Evolutionary conservation across 1,140 invertebrate species (phyloP).

Genomic region (Gryllus bimaculatus): DNA sequence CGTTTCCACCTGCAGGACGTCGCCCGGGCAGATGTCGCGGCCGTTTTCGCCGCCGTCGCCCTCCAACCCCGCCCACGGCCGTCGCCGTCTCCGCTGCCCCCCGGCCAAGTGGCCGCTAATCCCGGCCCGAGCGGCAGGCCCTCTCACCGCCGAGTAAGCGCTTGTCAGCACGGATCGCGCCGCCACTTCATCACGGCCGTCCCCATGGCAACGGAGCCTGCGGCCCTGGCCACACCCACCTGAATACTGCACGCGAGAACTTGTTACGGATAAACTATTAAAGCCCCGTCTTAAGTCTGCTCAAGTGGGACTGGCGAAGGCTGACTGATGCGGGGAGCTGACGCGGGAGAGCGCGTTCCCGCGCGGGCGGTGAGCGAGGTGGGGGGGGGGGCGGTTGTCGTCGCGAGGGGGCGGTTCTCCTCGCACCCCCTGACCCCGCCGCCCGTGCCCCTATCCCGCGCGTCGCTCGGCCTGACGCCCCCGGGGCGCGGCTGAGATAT

Average conservation of each 20-base stretch:
- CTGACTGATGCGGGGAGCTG: not conserved
- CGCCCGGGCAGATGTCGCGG: no score
- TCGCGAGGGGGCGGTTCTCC: not conserved
- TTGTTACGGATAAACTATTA: slow-evolving; percentile 5
- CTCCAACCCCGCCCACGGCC: not conserved
- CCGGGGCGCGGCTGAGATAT: not conserved
- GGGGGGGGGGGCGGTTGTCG: not conserved
- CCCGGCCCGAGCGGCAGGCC: slow-evolving; percentile 3
- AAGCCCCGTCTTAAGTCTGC: not conserved
- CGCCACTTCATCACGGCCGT: slow-evolving; percentile 12
- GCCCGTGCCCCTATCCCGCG: not conserved
- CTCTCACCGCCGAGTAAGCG: slow-evolving; percentile 12
- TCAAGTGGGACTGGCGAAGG: not conserved
- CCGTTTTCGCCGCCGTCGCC: no score
- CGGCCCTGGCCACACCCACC: not conserved
- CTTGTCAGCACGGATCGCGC: slow-evolving; percentile 6
- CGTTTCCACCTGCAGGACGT: no score
- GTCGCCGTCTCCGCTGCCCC: not conserved
- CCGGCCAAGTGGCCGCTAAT: slow-evolving; percentile 7
- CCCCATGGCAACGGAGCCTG: slow-evolving; percentile 12
- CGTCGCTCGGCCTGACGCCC: not conserved
- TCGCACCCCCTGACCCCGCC: not conserved
- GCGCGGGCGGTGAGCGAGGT: no score
- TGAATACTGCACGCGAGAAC: slow-evolving; percentile 4
- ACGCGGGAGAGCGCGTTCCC: not conserved